Percentiles rank a stretch among this genome's conserved stretches.
Evolutionary conservation across 2,888 invertebrate species (phyloP).

Genomic region (Steinernema hermaphroditum): DNA sequence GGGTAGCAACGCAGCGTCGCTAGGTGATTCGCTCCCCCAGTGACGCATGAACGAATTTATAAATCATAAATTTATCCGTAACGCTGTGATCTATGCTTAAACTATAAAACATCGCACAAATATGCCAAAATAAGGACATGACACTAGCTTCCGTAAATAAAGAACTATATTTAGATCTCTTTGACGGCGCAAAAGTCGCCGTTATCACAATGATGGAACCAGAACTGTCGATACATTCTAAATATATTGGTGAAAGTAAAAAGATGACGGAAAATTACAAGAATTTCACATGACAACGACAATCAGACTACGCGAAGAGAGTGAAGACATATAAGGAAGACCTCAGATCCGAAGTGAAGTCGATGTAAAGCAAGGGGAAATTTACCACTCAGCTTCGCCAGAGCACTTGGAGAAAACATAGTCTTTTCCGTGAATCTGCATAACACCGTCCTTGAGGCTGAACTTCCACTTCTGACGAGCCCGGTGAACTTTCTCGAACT

Average conservation of each 20-base stretch:
- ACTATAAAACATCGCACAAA: too few relatives aligned
- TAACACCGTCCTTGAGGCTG: slow-evolving; percentile 97
- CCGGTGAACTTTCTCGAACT: slow-evolving; percentile 97
- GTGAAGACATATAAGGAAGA: not conserved
- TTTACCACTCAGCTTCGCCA: slow-evolving; percentile 96
- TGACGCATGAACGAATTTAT: too few relatives aligned
- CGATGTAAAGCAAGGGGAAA: not conserved
- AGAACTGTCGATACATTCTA: not conserved
- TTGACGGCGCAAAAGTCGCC: not conserved
- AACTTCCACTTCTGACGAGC: slow-evolving; percentile 99
- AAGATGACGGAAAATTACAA: too few relatives aligned
- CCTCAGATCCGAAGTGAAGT: not conserved
- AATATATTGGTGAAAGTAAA: too few relatives aligned
- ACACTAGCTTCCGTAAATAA: not conserved
- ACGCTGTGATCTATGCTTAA: too few relatives aligned
- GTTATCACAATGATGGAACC: not conserved
- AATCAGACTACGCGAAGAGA: not conserved
- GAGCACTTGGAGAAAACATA: slow-evolving; percentile 97
- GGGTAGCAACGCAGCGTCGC: not conserved
- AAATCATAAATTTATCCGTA: too few relatives aligned
- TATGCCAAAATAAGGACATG: too few relatives aligned
- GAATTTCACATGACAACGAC: too few relatives aligned
- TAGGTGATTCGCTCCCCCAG: not conserved
- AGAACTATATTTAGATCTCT: not conserved
- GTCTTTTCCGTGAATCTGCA: slow-evolving; percentile 97